A percentile compares a stretch with the other conserved stretches of the same genome.
phyloP scores from a whole-genome alignment of 2,888 invertebrate species.

The Tenthredo scrophulariae region DNA sequence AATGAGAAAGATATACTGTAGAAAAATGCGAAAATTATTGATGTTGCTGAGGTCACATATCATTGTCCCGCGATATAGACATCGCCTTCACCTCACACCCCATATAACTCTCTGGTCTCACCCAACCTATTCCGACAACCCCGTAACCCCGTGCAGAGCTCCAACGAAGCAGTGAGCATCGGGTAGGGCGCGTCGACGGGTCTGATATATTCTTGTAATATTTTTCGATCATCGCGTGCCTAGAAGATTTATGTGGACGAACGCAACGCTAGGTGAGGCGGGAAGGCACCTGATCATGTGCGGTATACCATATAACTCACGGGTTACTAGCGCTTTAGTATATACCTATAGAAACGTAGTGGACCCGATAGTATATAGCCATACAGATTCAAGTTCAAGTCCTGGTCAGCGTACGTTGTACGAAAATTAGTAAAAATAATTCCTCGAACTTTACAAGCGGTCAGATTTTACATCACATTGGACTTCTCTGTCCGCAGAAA shows the following conservation, averaged over 20 bases:
- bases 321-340: background rate
- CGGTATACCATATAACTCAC: slow-evolving; percentile 42
- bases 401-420: background rate
- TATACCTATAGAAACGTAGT: background rate
- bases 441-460: background rate
- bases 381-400: background rate
- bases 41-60: slow-evolving; percentile 77
- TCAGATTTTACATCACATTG: background rate
- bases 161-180: slow-evolving; percentile 60
- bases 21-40: slow-evolving; percentile 78
- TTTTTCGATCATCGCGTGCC: slow-evolving; percentile 78
- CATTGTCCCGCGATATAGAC: slow-evolving; percentile 77
- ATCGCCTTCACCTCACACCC: slow-evolving; percentile 70
- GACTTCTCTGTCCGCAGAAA: background rate
- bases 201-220: slow-evolving; percentile 78
- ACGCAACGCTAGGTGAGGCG: slow-evolving; percentile 61
- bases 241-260: slow-evolving; percentile 75
- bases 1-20: slow-evolving; percentile 77
- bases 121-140: slow-evolving; percentile 58
- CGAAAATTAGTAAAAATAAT: background rate
- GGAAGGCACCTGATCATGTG: slow-evolving; percentile 75
- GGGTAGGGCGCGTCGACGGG: slow-evolving; percentile 70
- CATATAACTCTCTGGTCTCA: slow-evolving; percentile 69
- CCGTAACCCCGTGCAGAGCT: slow-evolving; percentile 56
- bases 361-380: background rate